These are phyloP conservation scores for Eristalinus sepulchralis DNA, from an alignment of 2,888 invertebrate genomes.

Conservation along the genomic window DNA sequence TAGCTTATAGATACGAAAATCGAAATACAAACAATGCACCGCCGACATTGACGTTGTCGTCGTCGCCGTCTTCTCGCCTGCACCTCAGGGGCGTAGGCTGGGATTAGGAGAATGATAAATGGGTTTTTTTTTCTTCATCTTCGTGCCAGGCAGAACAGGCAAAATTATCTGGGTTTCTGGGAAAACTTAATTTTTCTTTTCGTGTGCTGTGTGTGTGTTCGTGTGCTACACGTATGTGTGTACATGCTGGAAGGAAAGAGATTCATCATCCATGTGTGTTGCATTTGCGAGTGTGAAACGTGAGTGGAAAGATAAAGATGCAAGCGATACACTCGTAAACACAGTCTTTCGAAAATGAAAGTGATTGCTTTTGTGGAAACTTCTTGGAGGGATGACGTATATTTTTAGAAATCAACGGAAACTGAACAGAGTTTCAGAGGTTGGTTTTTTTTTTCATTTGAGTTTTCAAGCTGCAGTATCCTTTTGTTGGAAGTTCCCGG, in stretches of 20 bases:
- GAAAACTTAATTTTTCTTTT: slow-evolving; percentile 61
- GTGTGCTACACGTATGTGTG: neutral
- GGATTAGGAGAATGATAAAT: slow-evolving; percentile 66
- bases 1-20: slow-evolving; percentile 61
- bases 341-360: slow-evolving; percentile 53
- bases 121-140: slow-evolving; percentile 35
- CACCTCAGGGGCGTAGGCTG: slow-evolving; percentile 60
- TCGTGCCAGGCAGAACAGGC: slow-evolving; percentile 31
- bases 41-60: neutral
- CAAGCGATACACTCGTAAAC: slow-evolving; percentile 22
- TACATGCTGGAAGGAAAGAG: neutral
- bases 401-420: slow-evolving; percentile 41
- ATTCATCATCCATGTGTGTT: neutral
- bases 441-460: neutral
- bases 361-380: slow-evolving; percentile 61
- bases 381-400: slow-evolving; percentile 49
- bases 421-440: neutral
- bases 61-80: neutral
- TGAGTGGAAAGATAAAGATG: slow-evolving; percentile 15
- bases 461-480: slow-evolving; percentile 23
- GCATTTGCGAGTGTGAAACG: neutral
- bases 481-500: slow-evolving; percentile 42
- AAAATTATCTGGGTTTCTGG: slow-evolving; percentile 69
- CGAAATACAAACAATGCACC: slow-evolving; percentile 34
- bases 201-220: neutral